Percentiles rank a stretch among this genome's conserved stretches.
Conservation (phyloP, 2,888 invertebrate genomes). For the Dusona sp. region DNA sequence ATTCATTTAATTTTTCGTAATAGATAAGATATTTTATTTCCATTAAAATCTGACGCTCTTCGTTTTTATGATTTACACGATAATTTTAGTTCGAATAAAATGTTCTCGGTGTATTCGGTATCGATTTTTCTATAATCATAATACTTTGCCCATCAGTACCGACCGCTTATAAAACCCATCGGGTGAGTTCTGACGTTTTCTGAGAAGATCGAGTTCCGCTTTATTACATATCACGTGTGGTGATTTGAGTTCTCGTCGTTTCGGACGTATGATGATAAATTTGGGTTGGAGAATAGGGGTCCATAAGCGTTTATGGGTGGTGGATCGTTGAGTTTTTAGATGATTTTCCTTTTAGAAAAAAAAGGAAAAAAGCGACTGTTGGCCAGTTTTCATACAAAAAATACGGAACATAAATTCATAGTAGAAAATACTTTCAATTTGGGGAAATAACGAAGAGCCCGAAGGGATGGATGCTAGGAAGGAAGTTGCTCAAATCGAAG, state of each 20-base stretch:
- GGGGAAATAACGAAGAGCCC: not conserved
- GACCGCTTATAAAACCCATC: slow-evolving; percentile 4
- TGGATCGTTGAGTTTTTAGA: slow-evolving; percentile 61
- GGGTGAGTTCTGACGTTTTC: slow-evolving; percentile 9
- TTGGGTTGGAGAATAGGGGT: slow-evolving; percentile 64
- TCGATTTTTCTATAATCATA: not conserved
- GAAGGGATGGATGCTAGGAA: not conserved
- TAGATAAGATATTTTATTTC: not conserved
- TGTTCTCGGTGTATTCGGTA: not conserved
- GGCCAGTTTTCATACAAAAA: slow-evolving; percentile 56
- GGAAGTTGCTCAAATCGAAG: not conserved
- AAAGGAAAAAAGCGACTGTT: not conserved
- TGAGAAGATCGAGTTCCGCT: slow-evolving; percentile 23
- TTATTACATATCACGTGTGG: slow-evolving; percentile 15
- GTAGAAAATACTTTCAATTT: not conserved
- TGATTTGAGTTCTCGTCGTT: slow-evolving; percentile 25
- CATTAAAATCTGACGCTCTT: not conserved
- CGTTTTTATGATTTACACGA: not conserved
- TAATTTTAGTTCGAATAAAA: too few species aligned
- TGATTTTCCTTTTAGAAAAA: slow-evolving; percentile 22
- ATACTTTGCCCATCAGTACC: not conserved
- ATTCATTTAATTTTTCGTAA: too few species aligned
- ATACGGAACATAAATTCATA: not conserved
- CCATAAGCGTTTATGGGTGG: slow-evolving; percentile 71
- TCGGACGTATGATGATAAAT: slow-evolving; percentile 72